Base-by-base conservation (phyloP, 2,888 invertebrate species). In the Synanthedon vespiformis region DNA sequence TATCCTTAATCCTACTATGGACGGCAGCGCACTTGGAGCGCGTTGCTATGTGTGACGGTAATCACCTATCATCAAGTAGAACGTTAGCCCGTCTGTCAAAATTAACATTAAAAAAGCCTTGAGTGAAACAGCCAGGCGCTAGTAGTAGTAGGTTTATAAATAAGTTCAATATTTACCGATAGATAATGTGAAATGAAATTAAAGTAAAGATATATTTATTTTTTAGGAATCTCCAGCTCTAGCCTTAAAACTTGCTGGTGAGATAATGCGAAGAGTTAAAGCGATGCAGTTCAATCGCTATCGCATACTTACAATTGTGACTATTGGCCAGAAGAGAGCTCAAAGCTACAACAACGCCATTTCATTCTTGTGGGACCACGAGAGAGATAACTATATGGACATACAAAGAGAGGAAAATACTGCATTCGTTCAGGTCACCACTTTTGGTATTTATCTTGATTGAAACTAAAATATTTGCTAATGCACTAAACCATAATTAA, bases 281-380 rank as follows among this genome's bases (percentile, higher is more conserved):
- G 53, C 52, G 0, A 61, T 82, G 61, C 56, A 63, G 8, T 85
- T 77, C 61, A 70, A 75, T 51, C 74, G 86, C 2, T 85, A 81
- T 56, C 64, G 86, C 4, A 62, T 83, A 16, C 71, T 85, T 22
- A 50, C 68, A 0, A 61, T 84, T 0, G 78, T 78, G 1, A 83
- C 80, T 27, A 57, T 86, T 1, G 79, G 69, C 0, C 84, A 87
- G 59, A 81, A 67, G 54, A 65, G 83, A 13, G 61, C 83, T 0
- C 87, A 87, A 61, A 67, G 78, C 57, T 86, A 80, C 58, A 79
- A 74, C 55, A 87, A 86, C 53, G 79, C 80, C 0, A 61, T 87
- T 2, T 50, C 74, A 1, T 85, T 86, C 59, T 49, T 87, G 1
- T 87, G 86, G 87, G 86, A 87, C 56, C 65, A 71, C 51, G 74